Evolutionary conservation across 35 echinoderm and acorn worm genomes (phyloP).

Genomic region (Ophioderma brevispina): DNA sequence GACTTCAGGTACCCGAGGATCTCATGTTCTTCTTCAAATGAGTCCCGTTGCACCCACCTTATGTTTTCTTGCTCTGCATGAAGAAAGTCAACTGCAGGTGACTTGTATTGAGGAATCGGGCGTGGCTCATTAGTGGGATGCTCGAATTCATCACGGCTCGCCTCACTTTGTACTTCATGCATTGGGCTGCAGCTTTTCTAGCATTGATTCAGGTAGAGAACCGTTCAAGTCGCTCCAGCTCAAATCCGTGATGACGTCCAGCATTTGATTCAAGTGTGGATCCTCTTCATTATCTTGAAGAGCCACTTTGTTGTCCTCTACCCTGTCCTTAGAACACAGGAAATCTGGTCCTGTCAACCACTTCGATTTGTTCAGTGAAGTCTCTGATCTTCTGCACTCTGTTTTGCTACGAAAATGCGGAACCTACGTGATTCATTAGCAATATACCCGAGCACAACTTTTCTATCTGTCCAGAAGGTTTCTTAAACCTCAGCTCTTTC

Average conservation of each 20-base stretch:
- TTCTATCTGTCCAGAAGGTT: conserved; percentile 73
- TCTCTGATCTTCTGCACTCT: conserved; percentile 58
- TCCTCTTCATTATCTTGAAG: conserved; percentile 2
- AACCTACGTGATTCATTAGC: conserved; percentile 48
- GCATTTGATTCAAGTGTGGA: neutral
- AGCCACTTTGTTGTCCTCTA: neutral
- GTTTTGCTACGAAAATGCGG: conserved; percentile 66
- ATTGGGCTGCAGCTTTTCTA: neutral
- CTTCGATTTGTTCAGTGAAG: conserved; percentile 10
- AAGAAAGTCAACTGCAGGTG: neutral
- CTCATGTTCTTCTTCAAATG: neutral
- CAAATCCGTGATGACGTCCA: neutral
- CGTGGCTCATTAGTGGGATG: too few species aligned
- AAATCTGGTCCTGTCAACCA: conserved; percentile 78
- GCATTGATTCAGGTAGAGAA: neutral
- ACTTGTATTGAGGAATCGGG: neutral
- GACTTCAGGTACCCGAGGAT: neutral
- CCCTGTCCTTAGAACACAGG: conserved; percentile 28
- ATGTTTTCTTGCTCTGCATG: neutral
- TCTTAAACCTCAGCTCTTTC: conserved; percentile 32
- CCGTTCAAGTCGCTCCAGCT: neutral
- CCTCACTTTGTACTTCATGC: neutral
- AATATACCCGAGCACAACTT: conserved; percentile 70
- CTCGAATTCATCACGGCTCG: too few species aligned
- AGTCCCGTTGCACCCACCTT: neutral